Conservation (phyloP, 1,140 invertebrate genomes). For the Platorchestia sp. region DNA sequence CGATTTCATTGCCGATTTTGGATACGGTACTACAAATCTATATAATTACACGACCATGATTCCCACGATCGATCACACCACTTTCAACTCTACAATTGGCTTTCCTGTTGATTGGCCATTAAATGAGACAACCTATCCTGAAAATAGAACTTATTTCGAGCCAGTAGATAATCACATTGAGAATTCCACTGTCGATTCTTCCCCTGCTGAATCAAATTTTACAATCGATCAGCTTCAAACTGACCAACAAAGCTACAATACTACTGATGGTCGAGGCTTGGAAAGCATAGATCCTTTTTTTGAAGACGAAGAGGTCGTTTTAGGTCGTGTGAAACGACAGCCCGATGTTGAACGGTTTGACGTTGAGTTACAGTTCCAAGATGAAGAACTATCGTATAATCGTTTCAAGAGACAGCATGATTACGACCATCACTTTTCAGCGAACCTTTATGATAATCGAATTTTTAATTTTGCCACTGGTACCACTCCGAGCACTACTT, state of each 20-base stretch:
- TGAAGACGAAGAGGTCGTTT: neutral
- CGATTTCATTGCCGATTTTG: neutral
- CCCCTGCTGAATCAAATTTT: neutral
- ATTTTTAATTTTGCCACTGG: conserved; percentile 6
- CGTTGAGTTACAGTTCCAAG: neutral
- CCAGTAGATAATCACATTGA: neutral
- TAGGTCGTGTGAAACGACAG: neutral
- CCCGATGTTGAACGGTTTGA: neutral
- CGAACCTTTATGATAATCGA: conserved; percentile 8
- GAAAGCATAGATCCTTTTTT: neutral
- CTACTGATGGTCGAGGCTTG: neutral
- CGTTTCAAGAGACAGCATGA: conserved; percentile 35
- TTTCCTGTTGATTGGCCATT: neutral
- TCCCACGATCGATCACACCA: neutral
- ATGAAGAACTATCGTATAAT: neutral
- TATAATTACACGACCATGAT: neutral
- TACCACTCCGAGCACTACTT: neutral
- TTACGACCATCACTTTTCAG: conserved; percentile 42
- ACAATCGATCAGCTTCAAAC: neutral
- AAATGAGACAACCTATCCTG: neutral
- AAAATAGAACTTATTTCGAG: neutral
- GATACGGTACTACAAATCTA: neutral
- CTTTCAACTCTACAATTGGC: neutral
- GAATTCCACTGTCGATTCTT: neutral
- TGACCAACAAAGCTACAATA: neutral